Evolutionary conservation across 2,113 vertebrate species (phyloP).

Genomic region (Lates calcarifer): DNA sequence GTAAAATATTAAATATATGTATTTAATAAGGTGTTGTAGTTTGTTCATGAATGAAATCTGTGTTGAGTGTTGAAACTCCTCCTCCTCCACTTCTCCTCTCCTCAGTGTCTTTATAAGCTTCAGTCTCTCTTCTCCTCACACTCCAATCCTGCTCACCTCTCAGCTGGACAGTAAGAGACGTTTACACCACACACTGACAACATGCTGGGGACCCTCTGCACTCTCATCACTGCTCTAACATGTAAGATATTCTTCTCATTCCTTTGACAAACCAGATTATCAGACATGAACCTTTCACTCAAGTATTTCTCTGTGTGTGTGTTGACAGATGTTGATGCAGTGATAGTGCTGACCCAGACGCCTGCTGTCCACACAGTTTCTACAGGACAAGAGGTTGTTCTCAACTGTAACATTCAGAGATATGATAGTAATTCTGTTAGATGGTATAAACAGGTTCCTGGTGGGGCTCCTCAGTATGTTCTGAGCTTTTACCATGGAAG

Average conservation of each 20-base stretch:
- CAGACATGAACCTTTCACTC: background rate
- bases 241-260: constrained; percentile 27
- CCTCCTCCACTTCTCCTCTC: constrained; percentile 21
- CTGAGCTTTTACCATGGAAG: fast-evolving
- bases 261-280: background rate
- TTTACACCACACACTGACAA: constrained; percentile 58
- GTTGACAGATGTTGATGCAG: constrained; percentile 51
- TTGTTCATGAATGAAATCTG: no score
- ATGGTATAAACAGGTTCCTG: constrained; percentile 69
- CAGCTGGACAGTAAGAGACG: background rate
- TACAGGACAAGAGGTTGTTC: constrained; percentile 42
- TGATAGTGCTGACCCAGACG: constrained; percentile 33
- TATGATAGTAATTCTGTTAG: fast-evolving
- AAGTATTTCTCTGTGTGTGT: constrained; percentile 46
- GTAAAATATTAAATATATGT: no score
- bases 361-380: constrained; percentile 54
- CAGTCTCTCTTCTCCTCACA: constrained; percentile 47
- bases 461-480: constrained; percentile 55
- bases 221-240: constrained; percentile 69
- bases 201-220: constrained; percentile 70
- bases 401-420: constrained; percentile 53
- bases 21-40: no score
- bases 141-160: constrained; percentile 18
- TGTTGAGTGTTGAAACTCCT: background rate
- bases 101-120: background rate